phyloP scores from a whole-genome alignment of 2,888 invertebrate genomes.

The Diplolepis rosae region DNA sequence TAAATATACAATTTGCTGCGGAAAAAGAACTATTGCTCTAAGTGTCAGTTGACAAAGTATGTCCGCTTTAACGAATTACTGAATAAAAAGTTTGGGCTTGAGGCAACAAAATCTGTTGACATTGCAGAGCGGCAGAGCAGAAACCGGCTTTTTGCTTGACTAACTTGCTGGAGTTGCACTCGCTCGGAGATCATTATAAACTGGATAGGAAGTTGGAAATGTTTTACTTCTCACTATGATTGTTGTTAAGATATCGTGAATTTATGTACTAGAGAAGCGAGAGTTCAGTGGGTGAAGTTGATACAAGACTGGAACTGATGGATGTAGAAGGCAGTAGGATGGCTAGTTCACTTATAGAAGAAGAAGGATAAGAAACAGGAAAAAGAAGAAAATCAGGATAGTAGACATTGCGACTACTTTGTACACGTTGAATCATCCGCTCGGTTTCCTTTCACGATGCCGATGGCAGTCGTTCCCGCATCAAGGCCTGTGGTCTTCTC shows the following conservation, averaged over 20 bases:
- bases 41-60: slow-evolving; percentile 30
- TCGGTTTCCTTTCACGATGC: slow-evolving; percentile 69
- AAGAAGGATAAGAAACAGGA: slow-evolving; percentile 28
- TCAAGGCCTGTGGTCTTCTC: slow-evolving; percentile 70
- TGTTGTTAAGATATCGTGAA: neutral
- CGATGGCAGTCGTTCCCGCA: slow-evolving; percentile 67
- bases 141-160: slow-evolving; percentile 16
- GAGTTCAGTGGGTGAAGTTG: neutral
- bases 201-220: neutral
- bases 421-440: slow-evolving; percentile 66
- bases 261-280: neutral
- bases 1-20: slow-evolving; percentile 1
- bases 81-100: slow-evolving; percentile 2
- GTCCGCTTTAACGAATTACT: slow-evolving; percentile 3
- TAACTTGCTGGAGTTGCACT: neutral
- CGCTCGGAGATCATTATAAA: slow-evolving; percentile 3
- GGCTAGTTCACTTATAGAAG: slow-evolving; percentile 33
- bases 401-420: slow-evolving; percentile 61
- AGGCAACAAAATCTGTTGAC: slow-evolving; percentile 14
- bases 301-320: neutral
- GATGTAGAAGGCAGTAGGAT: neutral
- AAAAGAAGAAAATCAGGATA: slow-evolving; percentile 44
- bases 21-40: slow-evolving; percentile 4
- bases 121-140: slow-evolving; percentile 1
- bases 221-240: neutral